Evolutionary conservation across 2,113 vertebrate genomes (phyloP).

Genomic region (Chlamydotis undulata): DNA sequence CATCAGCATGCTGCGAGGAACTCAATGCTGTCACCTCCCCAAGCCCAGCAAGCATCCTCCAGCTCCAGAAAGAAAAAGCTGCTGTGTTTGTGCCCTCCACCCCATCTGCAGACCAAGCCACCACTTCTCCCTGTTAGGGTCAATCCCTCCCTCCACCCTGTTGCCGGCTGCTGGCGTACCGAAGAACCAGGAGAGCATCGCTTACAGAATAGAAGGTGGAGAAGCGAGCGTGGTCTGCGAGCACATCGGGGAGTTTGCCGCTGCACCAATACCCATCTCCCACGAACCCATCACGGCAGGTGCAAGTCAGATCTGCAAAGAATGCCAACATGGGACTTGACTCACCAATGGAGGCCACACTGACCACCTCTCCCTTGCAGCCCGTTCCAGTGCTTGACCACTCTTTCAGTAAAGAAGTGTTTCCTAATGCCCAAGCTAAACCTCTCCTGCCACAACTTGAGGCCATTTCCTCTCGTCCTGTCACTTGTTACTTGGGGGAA

Average conservation of each 20-base stretch:
- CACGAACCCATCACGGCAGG: conserved; percentile 81
- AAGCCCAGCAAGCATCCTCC: background rate
- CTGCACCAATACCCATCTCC: conserved; percentile 90
- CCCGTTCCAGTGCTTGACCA: too few relatives aligned
- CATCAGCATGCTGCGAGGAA: background rate
- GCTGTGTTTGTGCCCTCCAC: background rate
- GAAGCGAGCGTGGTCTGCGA: conserved; percentile 82
- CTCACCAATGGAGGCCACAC: background rate
- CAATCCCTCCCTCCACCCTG: background rate
- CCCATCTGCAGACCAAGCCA: background rate
- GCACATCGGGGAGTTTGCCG: conserved; percentile 83
- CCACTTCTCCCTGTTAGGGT: fast-evolving
- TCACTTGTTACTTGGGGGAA: too few relatives aligned
- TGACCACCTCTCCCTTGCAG: too few relatives aligned
- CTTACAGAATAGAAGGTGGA: conserved; percentile 90
- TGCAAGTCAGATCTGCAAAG: conserved; percentile 84
- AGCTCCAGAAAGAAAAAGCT: background rate
- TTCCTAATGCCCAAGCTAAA: too few relatives aligned
- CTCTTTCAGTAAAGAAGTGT: too few relatives aligned
- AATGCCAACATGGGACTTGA: background rate
- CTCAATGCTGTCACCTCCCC: background rate
- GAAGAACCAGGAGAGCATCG: background rate
- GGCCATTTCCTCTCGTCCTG: too few relatives aligned
- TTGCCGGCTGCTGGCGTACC: fast-evolving
- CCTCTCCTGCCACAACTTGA: too few relatives aligned